Conservation (phyloP, 1,140 invertebrate genomes). For the Neodiprion fabricii region DNA sequence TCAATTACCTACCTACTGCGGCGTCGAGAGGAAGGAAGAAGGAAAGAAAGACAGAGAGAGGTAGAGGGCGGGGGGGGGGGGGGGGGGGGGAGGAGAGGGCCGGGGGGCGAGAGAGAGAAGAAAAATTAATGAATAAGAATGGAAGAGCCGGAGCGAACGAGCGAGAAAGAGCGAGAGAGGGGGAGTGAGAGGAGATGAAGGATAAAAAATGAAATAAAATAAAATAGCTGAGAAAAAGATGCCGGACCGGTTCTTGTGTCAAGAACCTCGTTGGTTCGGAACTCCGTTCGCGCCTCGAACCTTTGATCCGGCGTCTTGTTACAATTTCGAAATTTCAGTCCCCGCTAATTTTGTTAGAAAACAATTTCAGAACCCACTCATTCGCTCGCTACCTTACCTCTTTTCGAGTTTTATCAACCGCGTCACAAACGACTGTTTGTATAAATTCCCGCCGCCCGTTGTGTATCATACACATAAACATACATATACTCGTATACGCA, state of each 20-base stretch:
- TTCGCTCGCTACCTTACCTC: too few relatives aligned
- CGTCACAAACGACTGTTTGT: too few relatives aligned
- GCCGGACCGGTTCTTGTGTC: slow-evolving; percentile 1
- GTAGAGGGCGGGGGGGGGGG: background rate
- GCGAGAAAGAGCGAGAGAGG: background rate
- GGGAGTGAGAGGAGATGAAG: background rate
- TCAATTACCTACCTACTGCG: background rate
- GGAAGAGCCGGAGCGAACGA: too few relatives aligned
- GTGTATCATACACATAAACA: too few relatives aligned
- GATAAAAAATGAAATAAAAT: background rate
- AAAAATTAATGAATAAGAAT: too few relatives aligned
- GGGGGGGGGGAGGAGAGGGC: too few relatives aligned
- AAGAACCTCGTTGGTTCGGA: slow-evolving; percentile 1
- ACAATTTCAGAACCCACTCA: too few relatives aligned
- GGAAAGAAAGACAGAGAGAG: background rate
- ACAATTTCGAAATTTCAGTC: background rate
- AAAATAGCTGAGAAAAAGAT: background rate
- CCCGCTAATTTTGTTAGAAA: too few relatives aligned
- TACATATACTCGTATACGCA: too few relatives aligned
- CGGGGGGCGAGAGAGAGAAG: too few relatives aligned
- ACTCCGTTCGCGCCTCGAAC: background rate
- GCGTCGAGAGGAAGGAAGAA: background rate
- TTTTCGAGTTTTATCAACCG: too few relatives aligned
- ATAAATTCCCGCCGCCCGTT: too few relatives aligned
- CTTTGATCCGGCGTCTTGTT: background rate